These are phyloP conservation scores for Sclerodermus sp. DNA, from an alignment of 2,888 invertebrate species.

Conservation along the genomic window DNA sequence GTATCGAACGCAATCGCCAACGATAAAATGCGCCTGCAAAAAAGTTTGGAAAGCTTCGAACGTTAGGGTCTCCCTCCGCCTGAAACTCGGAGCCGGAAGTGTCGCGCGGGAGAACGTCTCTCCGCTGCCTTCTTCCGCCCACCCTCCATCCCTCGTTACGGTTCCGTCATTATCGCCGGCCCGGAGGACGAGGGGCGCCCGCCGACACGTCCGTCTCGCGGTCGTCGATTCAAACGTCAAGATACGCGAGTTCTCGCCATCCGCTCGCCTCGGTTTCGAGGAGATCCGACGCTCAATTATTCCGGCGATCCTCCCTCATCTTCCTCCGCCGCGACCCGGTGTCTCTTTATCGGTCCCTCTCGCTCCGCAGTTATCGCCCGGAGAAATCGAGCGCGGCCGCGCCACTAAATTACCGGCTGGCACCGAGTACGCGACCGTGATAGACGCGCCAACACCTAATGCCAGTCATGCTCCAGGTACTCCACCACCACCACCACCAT, in stretches of 20 bases:
- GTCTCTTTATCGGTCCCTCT: slow-evolving; percentile 7
- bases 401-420: slow-evolving; percentile 47
- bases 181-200: slow-evolving; percentile 18
- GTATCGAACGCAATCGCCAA: no score
- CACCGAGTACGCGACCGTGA: slow-evolving; percentile 32
- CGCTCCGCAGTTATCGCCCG: slow-evolving; percentile 33
- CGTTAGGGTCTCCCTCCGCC: no score
- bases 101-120: no score
- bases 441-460: slow-evolving; percentile 37
- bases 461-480: slow-evolving; percentile 34
- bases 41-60: no score
- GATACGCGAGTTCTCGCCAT: slow-evolving; percentile 25
- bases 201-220: slow-evolving; percentile 25
- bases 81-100: no score
- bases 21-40: no score
- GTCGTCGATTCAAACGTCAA: slow-evolving; percentile 47
- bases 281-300: slow-evolving; percentile 49
- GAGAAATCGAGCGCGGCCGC: slow-evolving; percentile 43
- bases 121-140: no score
- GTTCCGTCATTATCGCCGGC: slow-evolving; percentile 41
- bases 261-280: slow-evolving; percentile 11
- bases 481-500: slow-evolving; percentile 17
- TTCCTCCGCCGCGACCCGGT: neutral
- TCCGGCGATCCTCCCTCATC: slow-evolving; percentile 12
- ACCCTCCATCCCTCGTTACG: slow-evolving; percentile 33